A percentile compares a stretch with the other conserved stretches of the same genome.
Conservation (phyloP, 2,888 invertebrate species). For the Metellina segmentata region DNA sequence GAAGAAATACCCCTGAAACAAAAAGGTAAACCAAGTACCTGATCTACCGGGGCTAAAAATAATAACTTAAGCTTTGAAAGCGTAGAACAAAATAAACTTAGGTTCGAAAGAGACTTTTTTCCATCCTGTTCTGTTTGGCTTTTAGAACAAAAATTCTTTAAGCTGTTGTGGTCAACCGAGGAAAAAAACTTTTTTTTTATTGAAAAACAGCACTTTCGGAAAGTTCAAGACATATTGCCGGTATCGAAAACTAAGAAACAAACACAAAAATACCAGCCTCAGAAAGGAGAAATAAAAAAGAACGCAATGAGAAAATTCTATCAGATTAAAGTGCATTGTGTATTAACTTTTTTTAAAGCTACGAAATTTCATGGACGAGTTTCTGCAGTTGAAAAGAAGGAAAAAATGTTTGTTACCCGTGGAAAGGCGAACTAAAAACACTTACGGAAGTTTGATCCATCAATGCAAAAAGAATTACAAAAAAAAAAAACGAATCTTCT, state of each 20-base stretch:
- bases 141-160: slow-evolving; percentile 35
- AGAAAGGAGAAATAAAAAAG: slow-evolving; percentile 3
- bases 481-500: background rate
- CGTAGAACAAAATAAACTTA: background rate
- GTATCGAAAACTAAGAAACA: slow-evolving; percentile 33
- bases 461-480: background rate
- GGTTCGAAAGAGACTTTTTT: background rate
- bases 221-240: slow-evolving; percentile 61
- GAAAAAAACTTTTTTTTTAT: slow-evolving; percentile 32
- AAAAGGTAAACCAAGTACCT: background rate
- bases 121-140: background rate
- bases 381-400: background rate
- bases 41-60: background rate
- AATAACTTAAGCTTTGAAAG: background rate
- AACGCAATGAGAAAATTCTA: slow-evolving; percentile 43
- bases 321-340: slow-evolving; percentile 62
- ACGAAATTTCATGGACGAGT: background rate
- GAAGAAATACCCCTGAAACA: background rate
- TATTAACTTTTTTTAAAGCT: slow-evolving; percentile 33
- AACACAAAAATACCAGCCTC: slow-evolving; percentile 6
- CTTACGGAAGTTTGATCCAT: background rate
- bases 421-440: background rate
- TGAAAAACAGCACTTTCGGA: slow-evolving; percentile 32
- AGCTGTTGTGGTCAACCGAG: slow-evolving; percentile 61
- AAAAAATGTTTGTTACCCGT: background rate